phyloP scores from a whole-genome alignment of 2,113 vertebrate genomes.

The Hiodon tergisus region DNA sequence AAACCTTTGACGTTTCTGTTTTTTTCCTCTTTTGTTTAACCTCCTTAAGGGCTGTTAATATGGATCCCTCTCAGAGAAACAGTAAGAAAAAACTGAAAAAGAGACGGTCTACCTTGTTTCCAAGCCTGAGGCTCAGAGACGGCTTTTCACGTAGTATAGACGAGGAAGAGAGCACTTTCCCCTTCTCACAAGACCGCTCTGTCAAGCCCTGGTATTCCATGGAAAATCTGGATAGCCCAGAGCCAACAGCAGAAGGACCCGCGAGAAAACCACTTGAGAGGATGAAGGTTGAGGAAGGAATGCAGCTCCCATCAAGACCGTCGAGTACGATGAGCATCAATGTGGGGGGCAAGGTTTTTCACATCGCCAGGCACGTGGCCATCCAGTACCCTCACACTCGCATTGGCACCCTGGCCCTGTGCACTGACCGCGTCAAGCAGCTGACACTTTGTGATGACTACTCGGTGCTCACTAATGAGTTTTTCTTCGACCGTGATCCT shows the following conservation, averaged over 20 bases:
- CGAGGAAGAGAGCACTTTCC: constrained; percentile 57
- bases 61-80: constrained; percentile 35
- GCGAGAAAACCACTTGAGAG: background rate
- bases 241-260: background rate
- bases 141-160: constrained; percentile 46
- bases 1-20: background rate
- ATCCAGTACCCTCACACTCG: constrained; percentile 69
- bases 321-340: constrained; percentile 73
- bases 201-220: constrained; percentile 77
- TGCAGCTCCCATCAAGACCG: constrained; percentile 35
- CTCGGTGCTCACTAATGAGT: constrained; percentile 71
- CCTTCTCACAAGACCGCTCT: constrained; percentile 70
- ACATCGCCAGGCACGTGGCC: constrained; percentile 59
- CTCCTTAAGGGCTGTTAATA: constrained; percentile 29
- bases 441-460: constrained; percentile 82
- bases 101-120: constrained; percentile 67
- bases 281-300: background rate
- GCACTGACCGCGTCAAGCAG: constrained; percentile 61
- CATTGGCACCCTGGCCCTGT: constrained; percentile 71
- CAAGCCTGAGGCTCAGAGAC: constrained; percentile 63
- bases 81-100: constrained; percentile 45
- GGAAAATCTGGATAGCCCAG: constrained; percentile 54
- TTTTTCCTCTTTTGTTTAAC: constrained; percentile 12
- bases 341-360: constrained; percentile 73
- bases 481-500: constrained; percentile 85